Evolutionary conservation across 2,888 invertebrate genomes (phyloP).

Genomic region (Macrophya alboannulata): DNA sequence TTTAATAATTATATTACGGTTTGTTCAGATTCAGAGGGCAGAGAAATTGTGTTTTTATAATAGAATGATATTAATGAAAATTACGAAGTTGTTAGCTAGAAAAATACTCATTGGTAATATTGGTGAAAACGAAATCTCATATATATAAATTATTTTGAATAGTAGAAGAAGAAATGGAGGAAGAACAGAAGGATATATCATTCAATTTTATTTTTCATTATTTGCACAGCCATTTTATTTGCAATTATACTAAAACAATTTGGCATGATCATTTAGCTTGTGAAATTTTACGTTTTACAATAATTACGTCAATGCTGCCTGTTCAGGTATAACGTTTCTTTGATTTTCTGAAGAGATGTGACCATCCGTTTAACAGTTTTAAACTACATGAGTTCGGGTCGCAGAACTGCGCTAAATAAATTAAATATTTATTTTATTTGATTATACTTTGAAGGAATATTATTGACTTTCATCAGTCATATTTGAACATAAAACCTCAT

Average conservation of each 20-base stretch:
- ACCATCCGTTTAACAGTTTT: neutral
- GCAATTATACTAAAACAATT: constrained; percentile 34
- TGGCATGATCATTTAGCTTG: constrained; percentile 37
- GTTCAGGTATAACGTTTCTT: neutral
- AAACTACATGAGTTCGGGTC: neutral
- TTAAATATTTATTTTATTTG: neutral
- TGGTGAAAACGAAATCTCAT: neutral
- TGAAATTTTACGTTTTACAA: neutral
- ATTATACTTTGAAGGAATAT: neutral
- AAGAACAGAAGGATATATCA: neutral
- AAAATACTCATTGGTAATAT: neutral
- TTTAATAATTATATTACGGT: neutral
- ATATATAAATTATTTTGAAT: neutral
- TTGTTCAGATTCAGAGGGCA: too few species aligned
- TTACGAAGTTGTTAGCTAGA: neutral
- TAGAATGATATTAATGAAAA: neutral
- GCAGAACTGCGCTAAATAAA: neutral
- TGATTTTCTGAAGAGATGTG: neutral
- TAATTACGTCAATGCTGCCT: neutral
- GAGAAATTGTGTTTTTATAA: neutral
- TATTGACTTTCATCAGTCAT: neutral
- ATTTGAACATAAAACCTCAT: neutral
- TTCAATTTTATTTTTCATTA: neutral
- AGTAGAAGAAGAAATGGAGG: neutral
- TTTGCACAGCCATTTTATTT: constrained; percentile 64